Percentiles rank a stretch among this genome's conserved stretches.
These are phyloP conservation scores for Ammodytes marinus DNA, from an alignment of 2,113 vertebrate genomes.

Conservation along the genomic window DNA sequence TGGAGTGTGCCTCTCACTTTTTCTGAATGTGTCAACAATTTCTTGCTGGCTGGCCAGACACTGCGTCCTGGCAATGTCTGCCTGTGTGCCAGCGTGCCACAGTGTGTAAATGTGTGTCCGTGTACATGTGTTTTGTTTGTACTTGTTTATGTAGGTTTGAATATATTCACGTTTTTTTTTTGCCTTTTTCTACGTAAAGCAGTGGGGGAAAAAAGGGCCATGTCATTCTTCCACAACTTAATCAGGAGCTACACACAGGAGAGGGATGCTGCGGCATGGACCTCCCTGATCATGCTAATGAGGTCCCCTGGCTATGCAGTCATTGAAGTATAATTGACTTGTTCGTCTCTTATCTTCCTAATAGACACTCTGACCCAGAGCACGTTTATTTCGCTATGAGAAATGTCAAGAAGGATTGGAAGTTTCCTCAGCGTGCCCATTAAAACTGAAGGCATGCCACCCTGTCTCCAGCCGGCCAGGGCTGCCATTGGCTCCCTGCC, in stretches of 20 bases:
- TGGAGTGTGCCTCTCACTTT: slow-evolving; percentile 86
- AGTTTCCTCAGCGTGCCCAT: slow-evolving; percentile 93
- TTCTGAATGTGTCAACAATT: slow-evolving; percentile 90
- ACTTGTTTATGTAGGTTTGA: slow-evolving; percentile 54
- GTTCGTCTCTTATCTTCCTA: slow-evolving; percentile 98
- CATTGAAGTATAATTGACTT: slow-evolving; percentile 99
- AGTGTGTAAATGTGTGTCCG: slow-evolving; percentile 25
- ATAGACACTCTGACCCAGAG: slow-evolving; percentile 96
- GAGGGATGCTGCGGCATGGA: slow-evolving; percentile 89
- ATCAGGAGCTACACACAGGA: slow-evolving; percentile 92
- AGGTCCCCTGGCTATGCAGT: slow-evolving; percentile 99
- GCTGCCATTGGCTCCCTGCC: slow-evolving; percentile 88
- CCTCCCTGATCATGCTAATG: slow-evolving; percentile 98
- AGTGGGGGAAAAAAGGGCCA: slow-evolving; percentile 83
- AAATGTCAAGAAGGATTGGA: slow-evolving; percentile 99
- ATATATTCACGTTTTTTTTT: slow-evolving; percentile 70
- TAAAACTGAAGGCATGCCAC: slow-evolving; percentile 98
- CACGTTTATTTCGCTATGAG: slow-evolving; percentile 96
- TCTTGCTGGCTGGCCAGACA: slow-evolving; percentile 89
- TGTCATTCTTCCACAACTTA: slow-evolving; percentile 96
- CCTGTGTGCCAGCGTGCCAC: slow-evolving; percentile 11
- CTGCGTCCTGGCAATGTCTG: slow-evolving; percentile 80
- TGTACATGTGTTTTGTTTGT: slow-evolving; percentile 13
- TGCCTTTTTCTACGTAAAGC: slow-evolving; percentile 54
- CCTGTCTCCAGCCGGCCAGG: slow-evolving; percentile 90